Conservation (phyloP, 2,113 vertebrate genomes). For the Oreotragus oreotragus region DNA sequence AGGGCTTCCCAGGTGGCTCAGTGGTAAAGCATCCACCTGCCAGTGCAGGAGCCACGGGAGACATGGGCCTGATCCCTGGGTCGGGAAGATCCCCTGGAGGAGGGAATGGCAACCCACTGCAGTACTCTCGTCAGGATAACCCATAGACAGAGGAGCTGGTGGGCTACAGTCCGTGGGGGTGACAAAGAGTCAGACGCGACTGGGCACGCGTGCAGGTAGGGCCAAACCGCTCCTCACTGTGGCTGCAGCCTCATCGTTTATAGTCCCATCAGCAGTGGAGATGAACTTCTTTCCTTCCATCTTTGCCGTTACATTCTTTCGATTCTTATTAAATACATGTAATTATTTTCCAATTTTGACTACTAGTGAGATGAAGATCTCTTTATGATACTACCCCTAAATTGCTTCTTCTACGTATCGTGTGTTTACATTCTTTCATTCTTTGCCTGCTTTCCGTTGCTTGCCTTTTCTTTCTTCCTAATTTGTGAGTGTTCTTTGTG, state of each 20-base stretch:
- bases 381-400: neutral
- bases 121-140: neutral
- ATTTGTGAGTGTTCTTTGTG: neutral
- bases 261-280: neutral
- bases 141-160: neutral
- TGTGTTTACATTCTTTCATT: neutral
- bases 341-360: neutral
- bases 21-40: neutral
- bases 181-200: neutral
- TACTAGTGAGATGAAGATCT: neutral
- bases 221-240: neutral
- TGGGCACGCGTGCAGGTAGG: rapidly evolving
- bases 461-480: neutral
- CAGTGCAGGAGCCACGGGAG: neutral
- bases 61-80: neutral
- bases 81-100: neutral
- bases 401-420: neutral
- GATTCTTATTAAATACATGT: neutral
- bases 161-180: neutral
- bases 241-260: neutral
- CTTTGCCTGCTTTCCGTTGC: neutral
- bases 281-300: neutral
- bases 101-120: neutral
- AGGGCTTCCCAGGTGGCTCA: neutral
- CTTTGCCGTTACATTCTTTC: neutral